Evolutionary conservation across 35 echinoderm and acorn worm species (phyloP).

Genomic region (Nesometra sesokonis): DNA sequence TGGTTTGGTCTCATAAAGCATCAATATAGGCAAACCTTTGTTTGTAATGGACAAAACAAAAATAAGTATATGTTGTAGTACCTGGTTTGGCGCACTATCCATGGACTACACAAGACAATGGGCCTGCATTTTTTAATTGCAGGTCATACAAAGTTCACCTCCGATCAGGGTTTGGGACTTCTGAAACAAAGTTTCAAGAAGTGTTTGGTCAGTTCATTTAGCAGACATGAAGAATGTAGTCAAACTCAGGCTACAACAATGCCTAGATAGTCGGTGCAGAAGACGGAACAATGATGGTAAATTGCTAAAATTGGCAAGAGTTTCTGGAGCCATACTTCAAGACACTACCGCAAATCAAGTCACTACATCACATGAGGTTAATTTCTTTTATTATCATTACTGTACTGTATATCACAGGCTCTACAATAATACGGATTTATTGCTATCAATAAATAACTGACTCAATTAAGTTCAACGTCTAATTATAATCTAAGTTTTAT

Average conservation of each 20-base stretch:
- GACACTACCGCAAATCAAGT: constrained; percentile 28
- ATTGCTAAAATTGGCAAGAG: constrained; percentile 19
- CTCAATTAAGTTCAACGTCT: no score
- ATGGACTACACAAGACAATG: constrained; percentile 8
- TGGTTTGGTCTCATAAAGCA: no score
- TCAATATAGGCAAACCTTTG: no score
- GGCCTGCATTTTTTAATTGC: constrained; percentile 25
- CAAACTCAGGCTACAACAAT: neutral
- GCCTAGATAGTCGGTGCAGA: constrained; percentile 19
- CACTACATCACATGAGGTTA: constrained; percentile 30
- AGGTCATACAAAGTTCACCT: constrained; percentile 33
- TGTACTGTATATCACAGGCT: no score
- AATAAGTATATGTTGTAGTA: constrained; percentile 28
- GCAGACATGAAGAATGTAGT: neutral
- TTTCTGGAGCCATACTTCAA: constrained; percentile 35
- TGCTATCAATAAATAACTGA: no score
- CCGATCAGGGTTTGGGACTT: neutral
- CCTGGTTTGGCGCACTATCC: constrained; percentile 8
- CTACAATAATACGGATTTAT: no score
- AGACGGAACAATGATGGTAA: constrained; percentile 4
- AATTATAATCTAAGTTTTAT: no score
- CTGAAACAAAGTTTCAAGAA: neutral
- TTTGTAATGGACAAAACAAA: no score
- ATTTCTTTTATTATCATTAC: no score
- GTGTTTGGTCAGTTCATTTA: neutral